phyloP scores from a whole-genome alignment of 1,140 invertebrate species.

The Macrobrachium nipponense region DNA sequence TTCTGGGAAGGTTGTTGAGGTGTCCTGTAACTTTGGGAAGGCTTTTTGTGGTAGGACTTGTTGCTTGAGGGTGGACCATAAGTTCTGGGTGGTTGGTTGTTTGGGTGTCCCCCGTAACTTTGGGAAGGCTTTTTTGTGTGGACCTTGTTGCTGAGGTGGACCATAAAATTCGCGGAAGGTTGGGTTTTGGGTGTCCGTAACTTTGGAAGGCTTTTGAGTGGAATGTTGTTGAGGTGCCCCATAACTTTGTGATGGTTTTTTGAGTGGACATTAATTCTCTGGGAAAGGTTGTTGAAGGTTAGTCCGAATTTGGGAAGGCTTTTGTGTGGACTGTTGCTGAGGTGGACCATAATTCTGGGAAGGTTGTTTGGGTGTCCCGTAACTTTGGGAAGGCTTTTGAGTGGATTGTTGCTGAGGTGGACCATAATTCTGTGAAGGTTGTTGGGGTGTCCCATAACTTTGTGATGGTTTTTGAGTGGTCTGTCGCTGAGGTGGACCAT shows the following conservation, averaged over 20 bases:
- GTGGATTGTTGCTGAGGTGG: background rate
- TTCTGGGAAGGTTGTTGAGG: constrained; percentile 19
- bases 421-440: too few species aligned
- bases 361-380: constrained; percentile 14
- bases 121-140: background rate
- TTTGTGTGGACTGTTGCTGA: background rate
- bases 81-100: background rate
- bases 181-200: background rate
- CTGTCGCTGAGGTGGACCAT: background rate
- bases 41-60: background rate
- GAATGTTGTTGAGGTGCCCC: constrained; percentile 25
- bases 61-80: background rate
- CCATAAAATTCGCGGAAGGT: background rate
- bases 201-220: background rate
- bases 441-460: background rate
- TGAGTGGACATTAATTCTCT: constrained; percentile 16
- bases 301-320: constrained; percentile 5
- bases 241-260: constrained; percentile 23
- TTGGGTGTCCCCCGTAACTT: background rate
- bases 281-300: constrained; percentile 3
- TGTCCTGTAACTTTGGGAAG: constrained; percentile 9
- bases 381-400: constrained; percentile 4
- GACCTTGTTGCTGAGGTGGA: background rate
- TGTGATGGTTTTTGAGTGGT: background rate
- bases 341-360: constrained; percentile 24